Base-by-base conservation (phyloP, 2,888 invertebrate species). In the Parasteatoda lunata region DNA sequence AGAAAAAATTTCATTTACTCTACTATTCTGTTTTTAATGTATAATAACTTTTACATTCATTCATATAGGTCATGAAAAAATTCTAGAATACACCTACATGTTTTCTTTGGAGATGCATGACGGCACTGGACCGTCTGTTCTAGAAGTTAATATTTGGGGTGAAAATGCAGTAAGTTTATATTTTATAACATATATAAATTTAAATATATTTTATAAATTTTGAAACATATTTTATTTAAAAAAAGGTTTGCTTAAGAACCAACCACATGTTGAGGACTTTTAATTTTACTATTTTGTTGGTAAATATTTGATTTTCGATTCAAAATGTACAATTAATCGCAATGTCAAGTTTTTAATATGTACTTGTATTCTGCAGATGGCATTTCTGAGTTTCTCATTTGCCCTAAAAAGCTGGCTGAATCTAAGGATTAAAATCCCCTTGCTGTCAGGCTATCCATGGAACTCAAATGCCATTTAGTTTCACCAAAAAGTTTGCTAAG, bases 71-170 rank as follows among this genome's bases (percentile, higher is more conserved):
- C 47, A 73, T 11, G 8, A 78, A 78, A 73, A 73, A 11, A 64
- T 75, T 47, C 54, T 88, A 13, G 83, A 83, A 66, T 88, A 88
- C 47, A 76, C 76, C 47, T 88, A 52, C 71, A 49, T 88, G 6
- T 30, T 88, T 78, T 83, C 83, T 64, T 76, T 88, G 30, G 68
- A 65, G 51, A 66, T 88, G n/a, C 83, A 88, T 82, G 88, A 88
- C 79, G 88, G 88, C n/a, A 75, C 83, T 76, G 82, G 82, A 47
- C 59, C 82, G 52, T 49, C 79, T 30, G 64, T 8, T 49, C 13
- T 88, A 8, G 79, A 88, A 83, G 78, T 64, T 49, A 70, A 59
- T 45, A 47, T 88, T 15, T 88, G 78, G 78, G 64, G 69, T 51
- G 68, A 83, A 70, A 77, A 88, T 82, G 88, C 88, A n/a, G 88